phyloP scores from a whole-genome alignment of 2,888 invertebrate species.

The Bugula neritina region DNA sequence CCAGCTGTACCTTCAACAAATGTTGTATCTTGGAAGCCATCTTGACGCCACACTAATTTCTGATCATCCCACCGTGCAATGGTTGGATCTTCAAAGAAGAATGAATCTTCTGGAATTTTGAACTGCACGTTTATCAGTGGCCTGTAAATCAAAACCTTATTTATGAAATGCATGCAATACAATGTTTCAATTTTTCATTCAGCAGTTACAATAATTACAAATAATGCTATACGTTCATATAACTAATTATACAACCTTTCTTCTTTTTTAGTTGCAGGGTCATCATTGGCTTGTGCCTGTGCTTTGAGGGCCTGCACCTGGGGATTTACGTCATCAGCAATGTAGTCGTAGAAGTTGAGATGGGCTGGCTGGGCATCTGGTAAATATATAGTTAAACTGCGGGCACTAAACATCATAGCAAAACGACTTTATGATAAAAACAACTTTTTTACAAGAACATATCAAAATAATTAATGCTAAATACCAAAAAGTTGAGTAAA shows the following conservation, averaged over 20 bases:
- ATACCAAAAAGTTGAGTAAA: constrained; percentile 3
- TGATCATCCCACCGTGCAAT: constrained; percentile 49
- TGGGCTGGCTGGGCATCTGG: constrained; percentile 46
- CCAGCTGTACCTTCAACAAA: constrained; percentile 49
- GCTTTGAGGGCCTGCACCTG: constrained; percentile 30
- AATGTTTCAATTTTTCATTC: not conserved
- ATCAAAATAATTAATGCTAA: no score
- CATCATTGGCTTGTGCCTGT: not conserved
- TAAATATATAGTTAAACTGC: no score
- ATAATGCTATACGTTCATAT: not conserved
- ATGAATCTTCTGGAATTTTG: constrained; percentile 40
- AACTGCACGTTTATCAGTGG: constrained; percentile 28
- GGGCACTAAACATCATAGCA: no score
- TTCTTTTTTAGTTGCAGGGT: not conserved
- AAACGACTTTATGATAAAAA: no score
- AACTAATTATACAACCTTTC: not conserved
- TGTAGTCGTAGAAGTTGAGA: constrained; percentile 40
- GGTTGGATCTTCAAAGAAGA: constrained; percentile 51
- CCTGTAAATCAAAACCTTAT: no score
- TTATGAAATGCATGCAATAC: not conserved
- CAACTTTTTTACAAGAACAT: no score
- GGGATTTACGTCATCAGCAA: constrained; percentile 37
- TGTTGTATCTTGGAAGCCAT: constrained; percentile 46
- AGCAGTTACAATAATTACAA: not conserved
- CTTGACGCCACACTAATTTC: constrained; percentile 45